Evolutionary conservation across 2,113 vertebrate genomes (phyloP).

Genomic region (Poeciliopsis turrubarensis): DNA sequence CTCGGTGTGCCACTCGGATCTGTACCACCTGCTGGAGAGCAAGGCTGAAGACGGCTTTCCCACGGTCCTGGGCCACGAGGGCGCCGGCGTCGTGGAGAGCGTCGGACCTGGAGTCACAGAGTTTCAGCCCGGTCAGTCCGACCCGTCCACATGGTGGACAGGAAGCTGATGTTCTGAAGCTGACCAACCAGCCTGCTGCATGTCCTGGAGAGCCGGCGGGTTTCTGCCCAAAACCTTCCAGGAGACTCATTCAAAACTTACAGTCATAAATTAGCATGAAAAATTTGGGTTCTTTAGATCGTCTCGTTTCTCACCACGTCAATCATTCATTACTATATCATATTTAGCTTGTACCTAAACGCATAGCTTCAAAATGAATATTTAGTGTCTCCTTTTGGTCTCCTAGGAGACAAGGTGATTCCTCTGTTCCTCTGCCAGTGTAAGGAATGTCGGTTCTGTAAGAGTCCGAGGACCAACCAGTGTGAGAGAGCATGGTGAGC

Average conservation of each 20-base stretch:
- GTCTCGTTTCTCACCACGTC: too few species aligned
- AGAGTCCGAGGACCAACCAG: conserved; percentile 81
- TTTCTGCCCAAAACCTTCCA: not conserved
- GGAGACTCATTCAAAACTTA: too few species aligned
- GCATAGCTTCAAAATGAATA: too few species aligned
- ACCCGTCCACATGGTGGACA: not conserved
- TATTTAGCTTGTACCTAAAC: too few species aligned
- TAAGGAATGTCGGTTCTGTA: conserved; percentile 81
- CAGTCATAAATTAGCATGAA: too few species aligned
- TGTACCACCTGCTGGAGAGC: conserved; percentile 73
- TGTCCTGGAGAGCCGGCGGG: not conserved
- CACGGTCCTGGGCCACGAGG: conserved; percentile 85
- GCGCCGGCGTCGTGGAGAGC: conserved; percentile 87
- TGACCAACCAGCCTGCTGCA: too few species aligned
- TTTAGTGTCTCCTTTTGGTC: not conserved
- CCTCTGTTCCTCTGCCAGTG: conserved; percentile 83
- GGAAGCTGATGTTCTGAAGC: too few species aligned
- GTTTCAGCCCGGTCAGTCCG: conserved; percentile 77
- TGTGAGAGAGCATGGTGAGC: conserved; percentile 81
- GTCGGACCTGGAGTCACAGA: conserved; percentile 84
- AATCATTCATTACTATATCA: too few species aligned
- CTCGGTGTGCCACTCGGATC: conserved; percentile 83
- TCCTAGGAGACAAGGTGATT: conserved; percentile 87
- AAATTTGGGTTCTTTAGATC: not conserved
- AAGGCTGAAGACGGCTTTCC: conserved; percentile 75